Base-by-base conservation (phyloP, 2,888 invertebrate genomes). In the Lepetodrilus schrolli region DNA sequence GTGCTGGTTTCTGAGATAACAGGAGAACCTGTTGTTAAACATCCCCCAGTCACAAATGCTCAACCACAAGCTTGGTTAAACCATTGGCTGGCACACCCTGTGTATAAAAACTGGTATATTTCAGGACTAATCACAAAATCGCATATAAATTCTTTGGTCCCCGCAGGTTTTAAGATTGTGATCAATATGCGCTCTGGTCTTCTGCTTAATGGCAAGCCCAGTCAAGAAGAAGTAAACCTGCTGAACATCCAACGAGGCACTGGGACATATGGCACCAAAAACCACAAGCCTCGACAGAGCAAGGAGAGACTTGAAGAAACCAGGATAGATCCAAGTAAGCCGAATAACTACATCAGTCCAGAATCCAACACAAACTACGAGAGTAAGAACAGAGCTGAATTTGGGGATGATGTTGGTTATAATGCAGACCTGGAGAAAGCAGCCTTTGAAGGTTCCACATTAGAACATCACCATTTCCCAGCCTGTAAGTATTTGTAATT, bases 381-480 rank as follows among this genome's bases (percentile, higher is more conserved):
- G 71, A 69, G 58, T 3, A 77, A 73, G 21, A 88, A 88, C 74
- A 51, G 49, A 4, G 79, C 75, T 13, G 86, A 88, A 74, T 88
- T 86, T 80, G 88, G 88, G 4, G 88, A 88, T 80, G 83, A 82
- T 26, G 80, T 87, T 51, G 87, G 88, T 4, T 87, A 84, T 70
- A 87, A 86, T 75, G 85, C 84, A 72, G 70, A 79, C 13, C 20
- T 79, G n/a, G 86, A 87, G 70, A 78, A 76, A 66, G 73, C 79
- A 34, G 66, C 75, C 37, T 77, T 85, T 17, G 69, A 73, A 58
- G 79, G 79, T 10, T 80, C 82, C 8, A 72, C 78, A 5, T 66
- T 86, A 49, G 74, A 82, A n/a, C 85, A 85, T 70, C 80, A 83
- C 49, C 84, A 84, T n/a, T n/a, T n/a, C n/a, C n/a, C n/a, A n/a